Evolutionary conservation across 2,797 vertebrate genomes (phyloP), one percentile per base, ranked within the genome.

Genomic region (Sitta carolinensis): DNA sequence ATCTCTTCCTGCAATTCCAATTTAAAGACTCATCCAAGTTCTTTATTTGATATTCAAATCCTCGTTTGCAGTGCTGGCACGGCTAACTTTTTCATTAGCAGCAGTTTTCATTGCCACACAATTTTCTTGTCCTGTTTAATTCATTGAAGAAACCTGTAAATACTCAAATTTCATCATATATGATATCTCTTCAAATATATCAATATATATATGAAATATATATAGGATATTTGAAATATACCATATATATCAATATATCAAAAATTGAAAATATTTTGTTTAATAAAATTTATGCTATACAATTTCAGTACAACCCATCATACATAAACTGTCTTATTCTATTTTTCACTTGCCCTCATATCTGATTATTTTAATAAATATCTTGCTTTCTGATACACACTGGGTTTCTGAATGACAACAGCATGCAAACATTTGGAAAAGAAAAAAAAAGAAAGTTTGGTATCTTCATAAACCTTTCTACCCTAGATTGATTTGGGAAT

Each of bases 281-380:
- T 21, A 15, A 45, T 20, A 70, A 80, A 7, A 23, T 5, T 13
- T 45, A 57, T 59, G 15, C 23, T 52, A 16, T 32, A 22, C 14
- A 64, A 23, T 9, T 79, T 29, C 59, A 82, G 26, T 55, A 82
- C 36, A 93, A 50, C 13, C 36, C 27, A 64, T 69, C 42, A 38
- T 47, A 77, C 16, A 36, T 57, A 54, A 87, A 47, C 48, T 68
- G 27, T 34, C 59, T 61, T 52, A 55, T 34, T 80, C 68, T 67
- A 27, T 87, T 89, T 85, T 81, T 80, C 57, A 30, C 20, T 85
- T 85, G 13, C 6, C 3, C 11, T 11, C 8, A 1, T 72, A 48
- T 54, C 29, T 84, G 59, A 86, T 86, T 75, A 66, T 92, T 86
- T 90, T 69, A 68, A 84, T 85, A 88, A 89, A 76, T 51, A 40